A percentile compares a stretch with the other conserved stretches of the same genome.
Evolutionary conservation across 2,113 vertebrate genomes (phyloP).

Genomic region (Anoplopoma fimbria): DNA sequence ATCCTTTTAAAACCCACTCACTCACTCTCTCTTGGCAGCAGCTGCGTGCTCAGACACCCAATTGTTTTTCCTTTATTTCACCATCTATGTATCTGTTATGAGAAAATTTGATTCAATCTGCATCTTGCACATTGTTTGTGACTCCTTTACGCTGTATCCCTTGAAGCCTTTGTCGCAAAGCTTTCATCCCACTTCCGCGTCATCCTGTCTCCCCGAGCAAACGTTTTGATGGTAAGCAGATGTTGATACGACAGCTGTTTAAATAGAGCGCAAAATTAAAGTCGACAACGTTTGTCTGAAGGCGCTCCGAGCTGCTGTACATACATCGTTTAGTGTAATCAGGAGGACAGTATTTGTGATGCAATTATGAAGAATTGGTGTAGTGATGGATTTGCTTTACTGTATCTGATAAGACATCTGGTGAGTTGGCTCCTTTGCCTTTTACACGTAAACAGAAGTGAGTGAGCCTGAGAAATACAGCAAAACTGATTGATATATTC

Average conservation of each 20-base stretch:
- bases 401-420: neutral
- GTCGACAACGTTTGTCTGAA: neutral
- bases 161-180: neutral
- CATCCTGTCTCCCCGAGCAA: neutral
- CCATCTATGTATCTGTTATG: neutral
- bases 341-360: neutral
- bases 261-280: conserved; percentile 24
- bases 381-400: neutral
- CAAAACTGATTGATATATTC: neutral
- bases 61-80: neutral
- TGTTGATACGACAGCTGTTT: conserved; percentile 27
- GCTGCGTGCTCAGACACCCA: neutral
- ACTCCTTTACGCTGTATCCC: neutral
- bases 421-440: neutral
- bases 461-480: neutral
- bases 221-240: conserved; percentile 16
- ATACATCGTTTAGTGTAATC: neutral
- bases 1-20: conserved; percentile 17
- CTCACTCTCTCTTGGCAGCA: neutral
- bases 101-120: neutral
- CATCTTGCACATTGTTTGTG: neutral
- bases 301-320: neutral
- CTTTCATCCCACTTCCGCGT: neutral
- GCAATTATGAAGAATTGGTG: neutral
- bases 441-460: neutral